phyloP scores from a whole-genome alignment of 2,797 vertebrate species.

The Percopsis omiscomaycus region DNA sequence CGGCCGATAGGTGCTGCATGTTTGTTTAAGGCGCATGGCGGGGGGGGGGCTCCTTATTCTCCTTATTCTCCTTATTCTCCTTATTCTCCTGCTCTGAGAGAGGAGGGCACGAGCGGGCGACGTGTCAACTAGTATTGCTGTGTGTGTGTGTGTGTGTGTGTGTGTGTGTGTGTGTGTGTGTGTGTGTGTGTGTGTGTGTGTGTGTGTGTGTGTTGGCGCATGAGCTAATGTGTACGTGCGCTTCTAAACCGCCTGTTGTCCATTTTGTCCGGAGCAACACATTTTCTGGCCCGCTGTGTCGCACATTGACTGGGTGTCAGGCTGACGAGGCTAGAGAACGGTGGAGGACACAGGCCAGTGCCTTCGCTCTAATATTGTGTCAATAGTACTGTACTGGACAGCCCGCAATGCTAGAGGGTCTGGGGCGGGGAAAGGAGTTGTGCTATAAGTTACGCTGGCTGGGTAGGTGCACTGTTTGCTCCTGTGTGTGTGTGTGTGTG shows the following conservation, averaged over 20 bases:
- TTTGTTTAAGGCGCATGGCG: conserved; percentile 66
- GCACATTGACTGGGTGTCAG: conserved; percentile 14
- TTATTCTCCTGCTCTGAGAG: too few relatives aligned
- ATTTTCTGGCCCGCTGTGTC: conserved; percentile 11
- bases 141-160: not conserved
- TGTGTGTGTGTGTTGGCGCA: not conserved
- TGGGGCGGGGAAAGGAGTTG: conserved; percentile 33
- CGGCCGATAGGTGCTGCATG: conserved; percentile 60
- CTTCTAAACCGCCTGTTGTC: too few relatives aligned
- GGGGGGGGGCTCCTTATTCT: conserved; percentile 40
- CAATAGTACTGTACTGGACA: conserved; percentile 9
- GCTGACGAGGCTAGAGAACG: conserved; percentile 1
- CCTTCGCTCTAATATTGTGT: conserved; percentile 35
- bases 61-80: conserved; percentile 10
- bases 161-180: not conserved
- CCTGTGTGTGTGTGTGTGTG: conserved; percentile 26
- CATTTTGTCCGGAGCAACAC: conserved; percentile 13
- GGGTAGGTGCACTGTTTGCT: conserved; percentile 79
- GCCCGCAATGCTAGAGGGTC: conserved; percentile 31
- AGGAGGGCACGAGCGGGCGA: too few relatives aligned
- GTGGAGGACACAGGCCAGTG: conserved; percentile 11
- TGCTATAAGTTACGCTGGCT: conserved; percentile 63
- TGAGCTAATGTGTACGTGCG: not conserved
- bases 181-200: conserved; percentile 2
- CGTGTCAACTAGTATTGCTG: too few relatives aligned